phyloP scores from a whole-genome alignment of 2,888 invertebrate genomes.

The Sclerodermus sp. region DNA sequence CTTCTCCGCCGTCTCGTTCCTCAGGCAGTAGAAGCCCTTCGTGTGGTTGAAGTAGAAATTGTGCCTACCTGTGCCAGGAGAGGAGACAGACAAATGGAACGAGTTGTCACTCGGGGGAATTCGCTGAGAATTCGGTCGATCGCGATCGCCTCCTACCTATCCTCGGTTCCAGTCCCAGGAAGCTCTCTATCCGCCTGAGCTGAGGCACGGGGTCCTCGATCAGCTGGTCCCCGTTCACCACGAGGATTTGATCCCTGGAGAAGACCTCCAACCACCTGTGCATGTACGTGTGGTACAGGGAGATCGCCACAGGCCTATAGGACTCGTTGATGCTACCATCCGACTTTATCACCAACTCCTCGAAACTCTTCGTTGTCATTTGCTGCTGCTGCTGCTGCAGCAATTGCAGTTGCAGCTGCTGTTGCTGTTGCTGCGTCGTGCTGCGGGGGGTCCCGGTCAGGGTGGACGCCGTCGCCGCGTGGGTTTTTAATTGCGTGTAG shows the following conservation, averaged over 20 bases:
- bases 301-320: conserved; percentile 83
- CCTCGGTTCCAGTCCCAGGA: conserved; percentile 73
- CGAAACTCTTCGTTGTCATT: conserved; percentile 64
- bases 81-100: too few relatives aligned
- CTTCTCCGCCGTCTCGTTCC: conserved; percentile 82
- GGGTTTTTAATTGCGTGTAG: conserved; percentile 89
- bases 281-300: conserved; percentile 89
- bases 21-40: conserved; percentile 92
- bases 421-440: conserved; percentile 50
- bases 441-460: conserved; percentile 45
- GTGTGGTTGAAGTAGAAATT: conserved; percentile 97
- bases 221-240: conserved; percentile 92
- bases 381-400: conserved; percentile 16
- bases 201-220: conserved; percentile 89
- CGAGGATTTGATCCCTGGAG: conserved; percentile 85
- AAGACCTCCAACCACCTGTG: conserved; percentile 92
- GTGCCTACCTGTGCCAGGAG: conserved; percentile 64
- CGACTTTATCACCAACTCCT: conserved; percentile 77
- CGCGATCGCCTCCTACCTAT: conserved; percentile 54
- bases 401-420: conserved; percentile 40
- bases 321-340: conserved; percentile 84
- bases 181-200: conserved; percentile 82
- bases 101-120: too few relatives aligned
- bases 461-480: conserved; percentile 74
- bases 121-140: too few relatives aligned